Base-by-base conservation (phyloP, 1,140 invertebrate genomes). In the Pissodes strobi region DNA sequence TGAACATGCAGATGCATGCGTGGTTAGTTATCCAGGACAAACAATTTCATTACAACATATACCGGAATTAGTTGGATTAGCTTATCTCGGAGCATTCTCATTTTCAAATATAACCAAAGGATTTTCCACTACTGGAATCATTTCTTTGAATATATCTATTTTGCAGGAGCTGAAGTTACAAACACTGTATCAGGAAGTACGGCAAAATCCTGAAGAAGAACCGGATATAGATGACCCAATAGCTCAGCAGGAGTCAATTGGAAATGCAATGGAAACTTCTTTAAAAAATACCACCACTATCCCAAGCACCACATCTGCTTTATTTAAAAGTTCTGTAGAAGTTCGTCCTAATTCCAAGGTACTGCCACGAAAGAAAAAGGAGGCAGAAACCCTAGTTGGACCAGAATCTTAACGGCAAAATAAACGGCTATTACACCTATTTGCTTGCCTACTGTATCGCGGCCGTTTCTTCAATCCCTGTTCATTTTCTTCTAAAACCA, bases 101-200 rank as follows among this genome's bases (percentile, higher is more conserved):
- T 23, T n/a, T 57, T 64, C 62, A 17, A 64, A 64, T 64, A 57
- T 64, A 37, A 48, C 25, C 19, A 41, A 41, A 19, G 41, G 45
- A 19, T 62, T 62, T 55, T 62, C 60, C 43, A 57, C 39, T 46
- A 64, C 52, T 45, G 52, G 51, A 49, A 61, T 46, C 52, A 62
- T 62, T 30, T 64, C 45, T 64, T 64, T 46, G 27, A 45, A 45
- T 27, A 64, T 34, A 19, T 58, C 22, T 25, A 49, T 23, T 64
- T 64, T 30, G 52, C 41, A 46, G 52, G 22, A 46, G 43, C 62
- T 9, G 41, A 57, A 37, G 53, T 46, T 34, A 64, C 51, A 46
- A 30, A 57, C 34, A 56, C 38, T 39, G 15, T 23, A 43, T 63
- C 51, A 45, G 15, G 37, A 63, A 56, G 13, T 55, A 63, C 19